phyloP scores from a whole-genome alignment of 2,113 vertebrate genomes.

The Cochlearius cochlearius region DNA sequence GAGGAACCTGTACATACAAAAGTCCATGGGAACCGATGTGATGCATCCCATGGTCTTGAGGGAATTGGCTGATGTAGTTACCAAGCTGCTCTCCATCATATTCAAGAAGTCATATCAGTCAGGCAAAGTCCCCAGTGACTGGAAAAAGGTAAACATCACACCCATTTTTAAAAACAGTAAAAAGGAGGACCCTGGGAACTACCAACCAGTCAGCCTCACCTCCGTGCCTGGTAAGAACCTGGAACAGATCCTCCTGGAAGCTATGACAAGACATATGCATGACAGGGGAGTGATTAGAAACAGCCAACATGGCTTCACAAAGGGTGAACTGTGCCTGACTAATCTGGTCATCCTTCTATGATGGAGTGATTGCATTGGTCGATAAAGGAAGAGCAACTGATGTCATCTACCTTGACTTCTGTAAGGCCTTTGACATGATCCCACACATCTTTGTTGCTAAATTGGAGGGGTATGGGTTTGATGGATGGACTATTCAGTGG shows the following conservation, averaged over 20 bases:
- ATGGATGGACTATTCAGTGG: neutral
- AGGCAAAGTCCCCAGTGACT: neutral
- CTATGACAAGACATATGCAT: neutral
- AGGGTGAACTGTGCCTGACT: neutral
- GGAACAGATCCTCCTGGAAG: neutral
- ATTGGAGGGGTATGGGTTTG: neutral
- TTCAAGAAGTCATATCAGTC: neutral
- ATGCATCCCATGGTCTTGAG: neutral
- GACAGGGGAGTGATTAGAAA: neutral
- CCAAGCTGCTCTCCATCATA: neutral
- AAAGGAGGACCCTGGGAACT: neutral
- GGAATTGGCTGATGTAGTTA: neutral
- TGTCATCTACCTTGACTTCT: neutral
- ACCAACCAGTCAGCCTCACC: neutral
- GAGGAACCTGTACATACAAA: neutral
- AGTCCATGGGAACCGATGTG: rapidly evolving
- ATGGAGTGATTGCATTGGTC: neutral
- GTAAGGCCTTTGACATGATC: neutral
- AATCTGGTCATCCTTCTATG: neutral
- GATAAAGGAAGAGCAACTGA: neutral
- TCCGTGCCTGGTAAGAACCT: rapidly evolving
- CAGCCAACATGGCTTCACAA: neutral
- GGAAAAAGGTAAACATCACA: neutral
- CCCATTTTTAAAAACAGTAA: neutral
- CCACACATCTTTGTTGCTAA: neutral